These are phyloP conservation scores for Encarsia formosa DNA, from an alignment of 2,888 invertebrate genomes.

Conservation along the genomic window DNA sequence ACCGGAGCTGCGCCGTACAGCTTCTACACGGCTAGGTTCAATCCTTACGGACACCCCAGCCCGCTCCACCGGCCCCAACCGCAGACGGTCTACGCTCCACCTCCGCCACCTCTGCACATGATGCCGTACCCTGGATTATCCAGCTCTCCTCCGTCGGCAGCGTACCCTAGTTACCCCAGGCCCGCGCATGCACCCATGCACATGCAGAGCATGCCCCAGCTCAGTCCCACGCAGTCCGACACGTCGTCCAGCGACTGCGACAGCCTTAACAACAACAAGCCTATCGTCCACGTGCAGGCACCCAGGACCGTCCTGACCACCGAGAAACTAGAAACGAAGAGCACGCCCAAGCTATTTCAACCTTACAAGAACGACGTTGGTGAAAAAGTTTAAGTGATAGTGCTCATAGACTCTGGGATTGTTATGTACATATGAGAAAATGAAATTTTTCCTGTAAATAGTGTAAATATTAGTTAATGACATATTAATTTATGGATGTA, in stretches of 20 bases:
- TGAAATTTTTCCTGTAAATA: too few species aligned
- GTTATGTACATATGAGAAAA: too few species aligned
- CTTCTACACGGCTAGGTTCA: constrained; percentile 60
- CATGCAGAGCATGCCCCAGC: constrained; percentile 42
- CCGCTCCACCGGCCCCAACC: constrained; percentile 51
- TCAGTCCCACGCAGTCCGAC: constrained; percentile 42
- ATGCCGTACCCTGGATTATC: background rate
- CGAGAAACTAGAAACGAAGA: constrained; percentile 42
- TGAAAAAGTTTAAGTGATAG: constrained; percentile 39
- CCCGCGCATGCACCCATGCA: background rate
- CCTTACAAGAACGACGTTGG: constrained; percentile 65
- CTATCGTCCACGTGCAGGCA: background rate
- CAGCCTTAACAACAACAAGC: constrained; percentile 28
- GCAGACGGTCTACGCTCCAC: constrained; percentile 41
- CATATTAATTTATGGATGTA: too few species aligned
- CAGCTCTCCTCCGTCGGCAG: background rate
- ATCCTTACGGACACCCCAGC: constrained; percentile 61
- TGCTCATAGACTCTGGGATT: too few species aligned
- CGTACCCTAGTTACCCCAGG: constrained; percentile 5
- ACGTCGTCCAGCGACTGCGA: constrained; percentile 45
- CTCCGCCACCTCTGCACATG: constrained; percentile 26
- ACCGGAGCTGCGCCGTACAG: constrained; percentile 58
- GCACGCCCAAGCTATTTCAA: constrained; percentile 67
- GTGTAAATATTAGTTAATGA: too few species aligned
- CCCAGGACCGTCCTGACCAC: constrained; percentile 30